Evolutionary conservation across 2,888 invertebrate genomes (phyloP), one percentile per base, ranked within the genome.

Genomic region (Syritta pipiens): DNA sequence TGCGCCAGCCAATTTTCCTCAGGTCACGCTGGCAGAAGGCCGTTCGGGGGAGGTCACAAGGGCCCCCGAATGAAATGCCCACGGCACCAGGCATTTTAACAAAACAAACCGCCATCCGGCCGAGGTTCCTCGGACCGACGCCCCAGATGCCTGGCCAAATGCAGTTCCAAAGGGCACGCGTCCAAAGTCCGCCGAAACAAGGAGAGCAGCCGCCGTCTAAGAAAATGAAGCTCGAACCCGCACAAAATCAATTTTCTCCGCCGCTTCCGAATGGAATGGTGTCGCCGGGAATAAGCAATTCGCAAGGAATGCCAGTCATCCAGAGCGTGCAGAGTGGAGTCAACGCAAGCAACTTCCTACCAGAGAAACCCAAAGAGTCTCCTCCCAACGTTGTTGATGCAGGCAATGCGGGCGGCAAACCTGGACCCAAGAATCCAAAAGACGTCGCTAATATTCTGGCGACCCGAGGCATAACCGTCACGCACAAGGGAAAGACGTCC

Each of bases 401-500:
- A 69, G 93, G 94, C 75, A 94, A 94, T 1, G 89, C 94, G 82
- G 93, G 93, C 28, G 90, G 91, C 9, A 88, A 91, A 40, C 92
- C 91, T 82, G 81, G 89, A 1, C 92, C 92, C 49, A 92, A 92
- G 32, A 93, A 94, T 85, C 93, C 94, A 0, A 93, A 92, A 84
- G 93, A 93, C 0, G 94, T 95, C 84, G 94, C 95, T 0, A 93
- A 93, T 85, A 93, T 95, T 68, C 87, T 95, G 69, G 94, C 94
- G 2, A 93, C 93, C 4, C 90, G 95, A 76, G 95, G 95, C 1
- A 95, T 95, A 62, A 94, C 94, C 28, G 92, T 95, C 0, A 94
- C 94, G 44, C 83, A 83, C 42, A 83, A 82, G 49, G 76, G 77
- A 6, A 77, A 59, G n/a, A 72, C 83, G 28, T 91, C 92, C 37